Evolutionary conservation across 2,888 invertebrate species (phyloP).

Genomic region (Chrysina gloriosa): DNA sequence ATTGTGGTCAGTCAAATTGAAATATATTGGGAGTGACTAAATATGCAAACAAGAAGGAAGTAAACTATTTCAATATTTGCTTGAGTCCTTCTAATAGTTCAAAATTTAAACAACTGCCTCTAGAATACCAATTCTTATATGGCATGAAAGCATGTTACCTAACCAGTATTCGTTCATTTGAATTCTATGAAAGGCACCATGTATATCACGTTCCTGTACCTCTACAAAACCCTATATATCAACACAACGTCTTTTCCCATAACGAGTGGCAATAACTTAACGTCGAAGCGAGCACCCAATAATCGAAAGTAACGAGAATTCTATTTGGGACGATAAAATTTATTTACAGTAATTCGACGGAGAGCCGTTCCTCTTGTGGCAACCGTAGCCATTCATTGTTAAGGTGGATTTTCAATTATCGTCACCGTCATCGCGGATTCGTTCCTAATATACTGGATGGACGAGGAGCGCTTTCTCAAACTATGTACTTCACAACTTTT

Average conservation of each 20-base stretch:
- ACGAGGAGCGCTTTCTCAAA: no score
- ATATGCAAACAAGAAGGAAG: no score
- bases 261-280: background rate
- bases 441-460: background rate
- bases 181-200: no score
- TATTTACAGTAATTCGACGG: conserved; percentile 16
- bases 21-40: no score
- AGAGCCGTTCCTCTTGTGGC: background rate
- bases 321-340: conserved; percentile 12
- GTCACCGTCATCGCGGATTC: conserved; percentile 1
- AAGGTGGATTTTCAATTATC: conserved; percentile 11
- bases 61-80: no score
- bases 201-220: background rate
- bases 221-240: background rate
- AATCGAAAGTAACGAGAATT: conserved; percentile 9
- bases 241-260: background rate
- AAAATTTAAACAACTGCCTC: no score
- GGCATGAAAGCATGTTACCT: no score
- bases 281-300: background rate
- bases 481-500: no score
- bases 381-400: conserved; percentile 2
- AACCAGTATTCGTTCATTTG: no score
- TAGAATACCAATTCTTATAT: no score
- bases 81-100: no score
- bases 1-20: no score